Base-by-base conservation (phyloP, 2,888 invertebrate genomes). In the Chalcis sispes region DNA sequence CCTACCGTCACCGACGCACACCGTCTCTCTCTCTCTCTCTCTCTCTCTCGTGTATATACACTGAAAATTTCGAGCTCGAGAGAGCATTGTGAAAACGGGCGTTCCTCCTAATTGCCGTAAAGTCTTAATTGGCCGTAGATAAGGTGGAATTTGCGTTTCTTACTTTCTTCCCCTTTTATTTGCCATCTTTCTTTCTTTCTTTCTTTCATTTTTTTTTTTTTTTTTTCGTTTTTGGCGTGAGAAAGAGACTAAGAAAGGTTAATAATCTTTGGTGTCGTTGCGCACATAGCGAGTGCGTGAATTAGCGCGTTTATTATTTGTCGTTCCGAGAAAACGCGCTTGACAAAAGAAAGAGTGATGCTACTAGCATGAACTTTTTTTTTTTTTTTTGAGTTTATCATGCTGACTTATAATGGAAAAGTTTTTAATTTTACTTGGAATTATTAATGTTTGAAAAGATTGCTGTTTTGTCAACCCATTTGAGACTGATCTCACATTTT, bases 121-220 rank as follows among this genome's bases (percentile, higher is more conserved):
- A 74, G 46, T 67, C 67, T 67, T 74, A 74, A 74, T 74, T 74
- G 67, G 67, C 25, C 36, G 61, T 40, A 62, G 50, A 48, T 65
- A 66, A 59, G 58, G 65, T 27, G 50, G 10, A n/a, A 40, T 66
- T 58, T n/a, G n/a, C n/a, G n/a, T n/a, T n/a, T n/a, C n/a, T n/a
- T n/a, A n/a, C n/a, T n/a, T n/a, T n/a, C n/a, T n/a, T n/a, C n/a
- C n/a, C n/a, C n/a, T n/a, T 56, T 40, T 29, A 42, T 48, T 18
- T 48, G 32, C 56, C 8, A 18, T 29, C 2, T 29, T 54, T 5
- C 1, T n/a, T n/a, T n/a, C n/a, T 7, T 52, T 1, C 8, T 54
- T 56, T 54, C n/a, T n/a, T n/a, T n/a, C n/a, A n/a, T n/a, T n/a
- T n/a, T n/a, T n/a, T n/a, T n/a, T n/a, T n/a, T n/a, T n/a, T n/a